Conservation (phyloP, 2,113 vertebrate species). For the Mus pahari region DNA sequence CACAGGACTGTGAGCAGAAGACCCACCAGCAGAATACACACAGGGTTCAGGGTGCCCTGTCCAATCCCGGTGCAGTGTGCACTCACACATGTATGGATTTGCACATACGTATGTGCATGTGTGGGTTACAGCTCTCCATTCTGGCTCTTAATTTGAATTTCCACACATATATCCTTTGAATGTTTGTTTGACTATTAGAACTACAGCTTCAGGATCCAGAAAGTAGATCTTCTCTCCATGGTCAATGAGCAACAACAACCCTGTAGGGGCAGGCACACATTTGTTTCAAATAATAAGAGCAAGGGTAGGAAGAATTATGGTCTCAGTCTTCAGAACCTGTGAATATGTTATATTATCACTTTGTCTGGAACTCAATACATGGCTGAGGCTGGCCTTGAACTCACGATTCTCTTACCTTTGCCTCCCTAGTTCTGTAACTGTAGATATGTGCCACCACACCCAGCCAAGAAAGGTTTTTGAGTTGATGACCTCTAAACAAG, state of each 20-base stretch:
- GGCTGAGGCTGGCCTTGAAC: not conserved
- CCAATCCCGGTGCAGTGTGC: rapidly evolving
- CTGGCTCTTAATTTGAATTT: not conserved
- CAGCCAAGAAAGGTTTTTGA: not conserved
- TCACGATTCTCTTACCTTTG: not conserved
- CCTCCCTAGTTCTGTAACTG: not conserved
- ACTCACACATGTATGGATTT: rapidly evolving
- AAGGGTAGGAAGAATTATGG: not conserved
- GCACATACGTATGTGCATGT: not conserved
- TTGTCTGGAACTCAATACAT: not conserved
- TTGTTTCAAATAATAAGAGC: not conserved
- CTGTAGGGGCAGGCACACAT: rapidly evolving
- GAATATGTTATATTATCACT: not conserved
- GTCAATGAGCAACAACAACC: not conserved
- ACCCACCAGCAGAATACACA: not conserved
- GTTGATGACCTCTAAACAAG: not conserved
- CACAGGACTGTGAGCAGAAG: not conserved
- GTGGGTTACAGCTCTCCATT: not conserved
- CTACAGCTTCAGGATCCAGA: not conserved
- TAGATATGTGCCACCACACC: not conserved
- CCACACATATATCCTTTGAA: not conserved
- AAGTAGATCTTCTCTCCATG: too few species aligned
- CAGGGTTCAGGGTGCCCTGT: not conserved
- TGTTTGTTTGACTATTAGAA: not conserved
- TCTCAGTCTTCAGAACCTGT: too few species aligned